Evolutionary conservation across 2,888 invertebrate genomes (phyloP), one percentile per base, ranked within the genome.

Genomic region (Boloria selene): DNA sequence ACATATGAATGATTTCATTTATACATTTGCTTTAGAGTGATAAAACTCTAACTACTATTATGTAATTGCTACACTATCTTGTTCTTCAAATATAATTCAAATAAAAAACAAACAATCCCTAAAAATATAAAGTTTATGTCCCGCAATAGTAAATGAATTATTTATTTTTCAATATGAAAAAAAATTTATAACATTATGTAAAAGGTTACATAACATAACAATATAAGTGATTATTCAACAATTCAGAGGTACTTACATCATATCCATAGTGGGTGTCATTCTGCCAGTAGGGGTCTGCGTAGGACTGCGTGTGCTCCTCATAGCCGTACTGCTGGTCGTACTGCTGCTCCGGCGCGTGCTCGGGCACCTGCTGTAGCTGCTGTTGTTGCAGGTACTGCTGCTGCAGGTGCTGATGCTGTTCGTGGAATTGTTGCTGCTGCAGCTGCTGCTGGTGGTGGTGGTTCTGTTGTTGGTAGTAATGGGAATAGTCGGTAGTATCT

Each of bases 211-310:
- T 58, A 45, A 16, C 0, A 16, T 26, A 17, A 14, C 17, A 59
- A 10, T 2, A 17, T 26, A 13, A 13, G 22, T 14, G 7, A 13
- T 26, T 7, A 49, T 26, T 17, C 6, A 49, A 18, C 6, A 49
- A 49, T n/a, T 10, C 31, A 38, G 2, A 10, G 10, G 6, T 2
- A 73, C 83, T 73, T 65, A 89, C 88, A 82, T 88, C 86, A 16
- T 85, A 85, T 1, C 68, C 71, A 71, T 87, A 84, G 45, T 72
- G 72, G 0, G 64, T 17, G 61, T 83, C 84, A 4, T 60, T 69
- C 58, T 77, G 82, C 88, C 87, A 88, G 79, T 85, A 84, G 54
- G 78, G 76, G 65, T 84, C 84, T 4, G 75, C 77, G 76, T 82
- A 79, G 59, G 76, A 62, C 64, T 76, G 79, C 71, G 75, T 71